Evolutionary conservation across 1,140 invertebrate species (phyloP), one percentile per base, ranked within the genome.

Genomic region (Halictus rubicundus): DNA sequence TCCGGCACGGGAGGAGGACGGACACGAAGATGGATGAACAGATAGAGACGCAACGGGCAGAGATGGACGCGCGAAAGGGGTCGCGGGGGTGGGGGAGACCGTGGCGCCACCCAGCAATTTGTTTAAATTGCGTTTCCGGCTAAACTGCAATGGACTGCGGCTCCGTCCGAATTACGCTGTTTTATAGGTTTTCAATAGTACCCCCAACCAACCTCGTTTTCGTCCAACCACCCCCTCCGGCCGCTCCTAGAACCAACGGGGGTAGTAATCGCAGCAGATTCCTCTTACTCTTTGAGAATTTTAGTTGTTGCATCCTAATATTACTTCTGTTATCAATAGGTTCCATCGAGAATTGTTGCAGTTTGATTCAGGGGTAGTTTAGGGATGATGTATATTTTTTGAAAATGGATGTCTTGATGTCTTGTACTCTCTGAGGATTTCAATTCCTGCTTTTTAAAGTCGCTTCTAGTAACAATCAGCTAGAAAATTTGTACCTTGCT

Each of bases 101-200:
- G 39, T 52, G 68, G 66, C 74, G 79, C 72, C 69, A 49, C 78
- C 65, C 79, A 63, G 78, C 90, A 87, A 91, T 90, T 90, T 89
- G 89, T 91, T 90, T 89, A 91, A 91, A 91, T 90, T 89, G 88
- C 87, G 76, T 88, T 89, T 87, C 82, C 70, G 75, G 74, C 68
- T 77, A 90, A 89, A 83, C 85, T 89, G 84, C 83, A 79, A 87
- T 85, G 86, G 81, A 88, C 83, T 77, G 83, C 78, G 76, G 78
- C 80, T 21, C 83, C 84, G 78, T 81, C 75, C 86, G 82, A 89
- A 89, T 89, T 85, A 84, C 84, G 70, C 74, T 74, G 68, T 84
- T 88, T 87, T 85, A 88, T 83, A 82, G 78, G 70, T 87, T 87
- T 88, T 86, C 86, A 82, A 88, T 89, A 83, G 75, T 23, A 46